Percentiles rank a stretch among this genome's conserved stretches.
Evolutionary conservation across 2,797 vertebrate species (phyloP).

Genomic region (Enteromius thamalakanensis): DNA sequence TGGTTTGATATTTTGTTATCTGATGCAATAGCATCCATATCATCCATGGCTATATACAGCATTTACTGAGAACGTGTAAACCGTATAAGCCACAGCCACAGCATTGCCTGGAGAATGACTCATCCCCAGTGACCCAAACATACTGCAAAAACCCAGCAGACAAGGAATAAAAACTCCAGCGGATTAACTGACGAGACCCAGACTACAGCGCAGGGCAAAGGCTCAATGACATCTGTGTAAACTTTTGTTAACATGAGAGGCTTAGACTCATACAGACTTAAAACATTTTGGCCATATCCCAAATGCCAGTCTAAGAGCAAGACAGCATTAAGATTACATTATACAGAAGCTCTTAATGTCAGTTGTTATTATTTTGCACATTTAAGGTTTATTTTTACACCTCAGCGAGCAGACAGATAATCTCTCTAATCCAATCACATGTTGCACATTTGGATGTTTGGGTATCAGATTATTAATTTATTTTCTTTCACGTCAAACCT

Average conservation of each 20-base stretch:
- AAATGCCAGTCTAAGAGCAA: neutral
- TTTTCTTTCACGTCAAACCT: neutral
- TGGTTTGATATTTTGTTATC: neutral
- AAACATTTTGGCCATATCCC: neutral
- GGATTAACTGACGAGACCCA: neutral
- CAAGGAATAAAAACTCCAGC: neutral
- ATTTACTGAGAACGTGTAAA: neutral
- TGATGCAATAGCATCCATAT: neutral
- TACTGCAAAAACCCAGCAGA: neutral
- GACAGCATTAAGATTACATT: neutral
- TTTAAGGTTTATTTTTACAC: neutral
- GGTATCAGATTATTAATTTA: neutral
- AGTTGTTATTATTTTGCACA: neutral
- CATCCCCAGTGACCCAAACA: neutral
- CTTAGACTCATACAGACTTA: neutral
- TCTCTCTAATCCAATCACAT: neutral
- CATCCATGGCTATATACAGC: neutral
- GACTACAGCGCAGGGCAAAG: neutral
- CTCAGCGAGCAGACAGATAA: neutral
- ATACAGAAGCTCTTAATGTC: neutral
- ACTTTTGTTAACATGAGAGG: neutral
- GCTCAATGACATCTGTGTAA: neutral
- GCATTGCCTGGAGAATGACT: constrained; percentile 40
- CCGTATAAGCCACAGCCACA: neutral
- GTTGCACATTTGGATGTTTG: neutral